Base-by-base conservation (phyloP, 2,113 vertebrate genomes). In the Centropus bengalensis region DNA sequence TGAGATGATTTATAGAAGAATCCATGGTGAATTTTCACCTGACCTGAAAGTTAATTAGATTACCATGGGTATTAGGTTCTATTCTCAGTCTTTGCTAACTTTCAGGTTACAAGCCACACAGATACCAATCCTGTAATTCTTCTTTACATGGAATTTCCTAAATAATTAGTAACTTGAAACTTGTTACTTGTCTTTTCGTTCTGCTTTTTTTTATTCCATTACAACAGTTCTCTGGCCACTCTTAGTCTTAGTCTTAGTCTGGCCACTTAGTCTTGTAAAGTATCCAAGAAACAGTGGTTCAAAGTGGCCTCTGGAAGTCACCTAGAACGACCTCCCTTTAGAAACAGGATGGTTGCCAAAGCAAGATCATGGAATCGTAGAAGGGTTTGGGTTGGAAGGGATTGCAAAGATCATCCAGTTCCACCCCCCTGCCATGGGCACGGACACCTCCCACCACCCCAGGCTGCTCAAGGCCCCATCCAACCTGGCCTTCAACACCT, bases 31-130 rank as follows among this genome's bases (percentile, higher is more conserved):
- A 88, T 89, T 92, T 90, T 90, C 82, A 84, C 80, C 47, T 97
- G 95, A 97, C 96, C 97, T 94, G 77, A 92, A 94, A 96, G 82
- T 96, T 96, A 97, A 97, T 94, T 97, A 94, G 96, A 88, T 96
- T 86, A 89, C 60, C 55, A 38, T 75, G 79, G 82, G 30, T 91
- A 86, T 90, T 86, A 68, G 30, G 33, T 67, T 68, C 86, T 94
- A 30, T 87, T 82, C 91, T 76, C 74, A 76, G 66, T 74, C 82
- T 79, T 90, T 78, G 69, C 76, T 79, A 70, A 60, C 42, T 74
- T 36, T 21, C 47, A 78, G 68, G 79, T 89, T 97, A 71, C 91
- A 95, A 91, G 86, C 20, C 66, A 68, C 0, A 0, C 24, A 78
- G 86, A 13, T 64, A 42, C 30, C 90, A 93, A 86, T 91, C 30